These are phyloP conservation scores for Eilema griseolum DNA, from an alignment of 2,888 invertebrate species.

Conservation along the genomic window DNA sequence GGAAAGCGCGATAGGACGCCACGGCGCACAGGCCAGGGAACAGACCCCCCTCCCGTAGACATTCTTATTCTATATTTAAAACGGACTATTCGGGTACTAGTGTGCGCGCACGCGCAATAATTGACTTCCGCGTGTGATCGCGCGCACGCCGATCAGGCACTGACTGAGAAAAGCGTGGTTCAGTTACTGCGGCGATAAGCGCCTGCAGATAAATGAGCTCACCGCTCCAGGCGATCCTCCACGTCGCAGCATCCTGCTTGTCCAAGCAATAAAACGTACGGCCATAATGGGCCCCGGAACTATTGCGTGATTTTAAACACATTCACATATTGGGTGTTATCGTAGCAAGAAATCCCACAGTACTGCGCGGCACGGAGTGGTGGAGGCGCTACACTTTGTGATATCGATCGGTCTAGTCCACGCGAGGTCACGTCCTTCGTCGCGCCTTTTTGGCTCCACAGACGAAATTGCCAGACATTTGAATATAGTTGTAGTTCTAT, in stretches of 20 bases:
- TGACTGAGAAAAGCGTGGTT: conserved; percentile 80
- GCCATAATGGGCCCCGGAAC: conserved; percentile 63
- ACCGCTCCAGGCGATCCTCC: conserved; percentile 84
- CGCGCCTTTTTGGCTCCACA: conserved; percentile 79
- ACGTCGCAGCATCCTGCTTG: conserved; percentile 79
- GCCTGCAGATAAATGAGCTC: conserved; percentile 80
- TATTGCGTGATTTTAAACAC: conserved; percentile 48
- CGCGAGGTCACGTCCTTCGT: conserved; percentile 86
- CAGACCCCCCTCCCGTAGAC: conserved; percentile 87
- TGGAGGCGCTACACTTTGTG: conserved; percentile 69
- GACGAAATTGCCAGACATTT: conserved; percentile 45
- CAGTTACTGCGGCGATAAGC: conserved; percentile 77
- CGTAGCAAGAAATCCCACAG: conserved; percentile 73
- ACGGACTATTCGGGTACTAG: conserved; percentile 84
- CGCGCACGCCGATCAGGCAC: conserved; percentile 82
- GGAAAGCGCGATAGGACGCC: conserved; percentile 84
- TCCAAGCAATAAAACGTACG: conserved; percentile 77
- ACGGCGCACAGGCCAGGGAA: conserved; percentile 92
- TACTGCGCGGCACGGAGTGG: conserved; percentile 75
- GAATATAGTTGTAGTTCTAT: conserved; percentile 12
- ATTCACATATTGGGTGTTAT: conserved; percentile 68
- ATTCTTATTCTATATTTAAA: conserved; percentile 84
- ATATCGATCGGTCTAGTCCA: conserved; percentile 81
- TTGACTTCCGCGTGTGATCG: conserved; percentile 85
- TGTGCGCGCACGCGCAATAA: conserved; percentile 83